Percentiles rank a stretch among this genome's conserved stretches.
phyloP scores from a whole-genome alignment of 1,140 invertebrate genomes.

The Meteorus sp. region DNA sequence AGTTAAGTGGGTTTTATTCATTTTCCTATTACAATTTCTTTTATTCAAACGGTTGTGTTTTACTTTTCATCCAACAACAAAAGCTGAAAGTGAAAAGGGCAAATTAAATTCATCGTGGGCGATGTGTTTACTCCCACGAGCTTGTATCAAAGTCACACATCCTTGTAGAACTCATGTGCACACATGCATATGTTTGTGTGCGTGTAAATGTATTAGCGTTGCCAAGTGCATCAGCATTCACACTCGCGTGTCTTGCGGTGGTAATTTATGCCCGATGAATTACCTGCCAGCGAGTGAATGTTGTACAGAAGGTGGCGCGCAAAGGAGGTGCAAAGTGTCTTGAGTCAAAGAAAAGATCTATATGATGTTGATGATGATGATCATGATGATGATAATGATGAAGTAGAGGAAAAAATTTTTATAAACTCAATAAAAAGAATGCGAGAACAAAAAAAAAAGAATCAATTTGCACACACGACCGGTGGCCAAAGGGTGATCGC shows the following conservation, averaged over 20 bases:
- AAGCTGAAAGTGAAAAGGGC: constrained; percentile 27
- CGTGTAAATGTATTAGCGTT: not conserved
- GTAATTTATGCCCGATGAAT: constrained; percentile 24
- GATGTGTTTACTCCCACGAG: constrained; percentile 17
- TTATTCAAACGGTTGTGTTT: not conserved
- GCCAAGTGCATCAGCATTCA: not conserved
- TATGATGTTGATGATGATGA: not conserved
- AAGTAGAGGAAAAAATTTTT: constrained; percentile 11
- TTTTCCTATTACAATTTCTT: not conserved
- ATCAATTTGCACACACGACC: not conserved
- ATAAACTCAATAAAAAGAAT: not conserved
- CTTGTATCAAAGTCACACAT: not conserved
- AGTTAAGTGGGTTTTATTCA: too few species aligned
- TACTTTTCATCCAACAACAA: too few species aligned
- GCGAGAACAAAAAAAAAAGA: not conserved
- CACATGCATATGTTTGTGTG: not conserved
- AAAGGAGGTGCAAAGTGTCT: constrained; percentile 20
- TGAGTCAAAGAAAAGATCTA: not conserved
- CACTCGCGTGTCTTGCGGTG: not conserved
- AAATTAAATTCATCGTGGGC: not conserved
- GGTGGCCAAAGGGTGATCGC: too few species aligned
- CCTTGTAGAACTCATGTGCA: too few species aligned
- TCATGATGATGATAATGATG: constrained; percentile 33
- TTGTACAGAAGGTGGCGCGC: constrained; percentile 9
- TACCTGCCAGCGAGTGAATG: constrained; percentile 4